These are phyloP conservation scores for Tachypleus tridentatus DNA, from an alignment of 1,140 invertebrate genomes.

Conservation along the genomic window DNA sequence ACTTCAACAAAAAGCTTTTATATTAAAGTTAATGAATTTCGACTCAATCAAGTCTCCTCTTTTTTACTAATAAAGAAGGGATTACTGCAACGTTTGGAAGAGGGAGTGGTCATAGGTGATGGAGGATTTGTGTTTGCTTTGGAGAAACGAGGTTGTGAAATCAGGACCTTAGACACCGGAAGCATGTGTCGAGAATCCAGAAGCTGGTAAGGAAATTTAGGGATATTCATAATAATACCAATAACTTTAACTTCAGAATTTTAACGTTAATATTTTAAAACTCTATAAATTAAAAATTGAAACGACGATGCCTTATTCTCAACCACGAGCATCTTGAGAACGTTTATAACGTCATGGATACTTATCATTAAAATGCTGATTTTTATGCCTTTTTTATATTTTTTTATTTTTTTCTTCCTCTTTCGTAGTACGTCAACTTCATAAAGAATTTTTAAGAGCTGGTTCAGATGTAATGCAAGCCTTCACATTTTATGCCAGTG, in stretches of 20 bases:
- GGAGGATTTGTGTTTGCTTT: slow-evolving; percentile 37
- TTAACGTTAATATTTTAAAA: neutral
- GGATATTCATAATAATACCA: no score
- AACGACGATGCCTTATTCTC: no score
- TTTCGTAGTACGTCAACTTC: slow-evolving; percentile 29
- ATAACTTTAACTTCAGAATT: neutral
- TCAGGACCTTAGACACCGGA: slow-evolving; percentile 38
- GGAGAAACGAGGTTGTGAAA: slow-evolving; percentile 37
- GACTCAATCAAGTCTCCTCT: no score
- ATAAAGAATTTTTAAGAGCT: slow-evolving; percentile 34
- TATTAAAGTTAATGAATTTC: no score
- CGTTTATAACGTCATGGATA: no score
- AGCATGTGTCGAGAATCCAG: slow-evolving; percentile 33
- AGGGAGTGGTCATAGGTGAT: slow-evolving; percentile 35
- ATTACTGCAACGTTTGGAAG: slow-evolving; percentile 33
- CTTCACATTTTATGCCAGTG: slow-evolving; percentile 37
- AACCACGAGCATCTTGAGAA: no score
- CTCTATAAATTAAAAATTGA: no score
- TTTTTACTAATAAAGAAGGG: slow-evolving; percentile 9
- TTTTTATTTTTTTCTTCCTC: no score
- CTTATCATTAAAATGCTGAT: no score
- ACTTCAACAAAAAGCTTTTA: no score
- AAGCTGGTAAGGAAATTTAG: slow-evolving; percentile 29
- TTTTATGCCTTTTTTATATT: no score
- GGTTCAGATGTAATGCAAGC: slow-evolving; percentile 38